These are phyloP conservation scores for Burhinus oedicnemus DNA, from an alignment of 2,113 vertebrate species.

Conservation along the genomic window DNA sequence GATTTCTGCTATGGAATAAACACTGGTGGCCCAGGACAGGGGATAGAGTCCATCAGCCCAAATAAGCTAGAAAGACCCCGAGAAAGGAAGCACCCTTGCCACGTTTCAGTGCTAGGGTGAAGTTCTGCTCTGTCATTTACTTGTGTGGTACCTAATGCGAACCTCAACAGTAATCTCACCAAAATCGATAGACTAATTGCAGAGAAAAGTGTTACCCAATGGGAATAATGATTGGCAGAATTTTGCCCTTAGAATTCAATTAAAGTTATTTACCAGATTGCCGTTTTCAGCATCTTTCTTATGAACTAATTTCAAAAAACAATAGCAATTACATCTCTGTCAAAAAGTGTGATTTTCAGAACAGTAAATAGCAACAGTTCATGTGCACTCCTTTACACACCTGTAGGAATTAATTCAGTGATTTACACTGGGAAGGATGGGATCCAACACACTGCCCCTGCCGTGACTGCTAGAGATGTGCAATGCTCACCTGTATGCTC, in stretches of 20 bases:
- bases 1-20: neutral
- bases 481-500: neutral
- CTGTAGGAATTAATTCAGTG: neutral
- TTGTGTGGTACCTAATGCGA: neutral
- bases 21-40: too few species aligned
- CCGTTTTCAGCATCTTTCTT: slow-evolving; percentile 47
- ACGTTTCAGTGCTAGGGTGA: neutral
- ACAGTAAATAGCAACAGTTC: neutral
- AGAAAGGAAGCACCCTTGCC: neutral
- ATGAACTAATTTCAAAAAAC: slow-evolving; percentile 41
- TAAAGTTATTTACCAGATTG: slow-evolving; percentile 54
- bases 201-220: neutral
- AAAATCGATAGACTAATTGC: slow-evolving; percentile 14
- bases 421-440: neutral
- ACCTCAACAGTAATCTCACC: neutral
- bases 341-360: slow-evolving; percentile 24
- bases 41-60: neutral
- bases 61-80: neutral
- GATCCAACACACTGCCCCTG: neutral
- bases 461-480: neutral
- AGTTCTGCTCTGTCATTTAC: neutral
- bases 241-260: slow-evolving; percentile 52
- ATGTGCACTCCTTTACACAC: neutral
- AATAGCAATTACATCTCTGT: slow-evolving; percentile 25
- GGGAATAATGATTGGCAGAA: slow-evolving; percentile 47